Conservation (phyloP, 2,113 vertebrate species). For the Chloropsis hardwickii region DNA sequence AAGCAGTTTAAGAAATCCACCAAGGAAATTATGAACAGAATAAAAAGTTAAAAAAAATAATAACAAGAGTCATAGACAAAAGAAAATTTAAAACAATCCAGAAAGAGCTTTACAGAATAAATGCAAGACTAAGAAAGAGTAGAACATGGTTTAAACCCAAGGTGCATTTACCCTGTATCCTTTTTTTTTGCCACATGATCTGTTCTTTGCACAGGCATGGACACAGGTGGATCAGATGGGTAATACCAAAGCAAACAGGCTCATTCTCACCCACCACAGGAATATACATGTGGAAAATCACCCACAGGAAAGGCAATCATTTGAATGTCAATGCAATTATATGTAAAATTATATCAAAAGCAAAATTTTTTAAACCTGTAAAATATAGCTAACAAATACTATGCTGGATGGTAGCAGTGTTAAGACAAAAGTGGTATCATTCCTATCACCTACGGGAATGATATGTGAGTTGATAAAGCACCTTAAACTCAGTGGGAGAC, state of each 20-base stretch:
- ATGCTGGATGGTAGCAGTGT: neutral
- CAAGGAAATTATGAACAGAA: neutral
- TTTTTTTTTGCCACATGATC: neutral
- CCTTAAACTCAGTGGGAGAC: neutral
- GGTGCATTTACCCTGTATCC: neutral
- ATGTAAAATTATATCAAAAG: neutral
- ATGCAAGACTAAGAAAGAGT: neutral
- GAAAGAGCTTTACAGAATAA: neutral
- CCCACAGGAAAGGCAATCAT: neutral
- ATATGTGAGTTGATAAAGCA: neutral
- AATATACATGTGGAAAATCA: neutral
- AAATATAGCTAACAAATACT: neutral
- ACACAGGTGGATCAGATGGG: neutral
- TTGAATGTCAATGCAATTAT: neutral
- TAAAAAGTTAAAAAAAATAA: neutral
- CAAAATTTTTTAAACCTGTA: neutral
- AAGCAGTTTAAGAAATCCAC: neutral
- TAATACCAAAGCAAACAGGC: neutral
- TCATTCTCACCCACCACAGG: neutral
- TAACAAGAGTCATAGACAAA: neutral
- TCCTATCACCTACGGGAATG: neutral
- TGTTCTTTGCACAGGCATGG: neutral
- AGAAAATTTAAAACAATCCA: neutral
- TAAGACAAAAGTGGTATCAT: neutral
- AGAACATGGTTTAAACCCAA: neutral